Evolutionary conservation across 2,888 invertebrate genomes (phyloP), one percentile per base, ranked within the genome.

Genomic region (Phengaris alcon): DNA sequence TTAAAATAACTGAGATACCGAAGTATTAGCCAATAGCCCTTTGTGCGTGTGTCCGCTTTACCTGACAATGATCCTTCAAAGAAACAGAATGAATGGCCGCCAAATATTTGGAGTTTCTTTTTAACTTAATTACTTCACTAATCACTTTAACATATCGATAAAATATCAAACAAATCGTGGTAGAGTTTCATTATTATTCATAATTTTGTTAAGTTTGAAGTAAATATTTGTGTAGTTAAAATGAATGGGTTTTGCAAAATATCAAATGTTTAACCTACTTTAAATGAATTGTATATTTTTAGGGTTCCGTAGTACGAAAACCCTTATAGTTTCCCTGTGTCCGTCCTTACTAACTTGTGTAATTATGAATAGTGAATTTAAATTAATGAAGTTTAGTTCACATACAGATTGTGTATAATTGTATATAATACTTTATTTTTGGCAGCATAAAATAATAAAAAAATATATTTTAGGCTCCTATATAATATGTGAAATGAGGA

Each of bases 61-160:
- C 74, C 74, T 74, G 74, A 74, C 59, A 74, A 64, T 74, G 74
- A 46, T 64, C 74, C 74, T 74, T 74, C 74, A 64, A 74, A 64
- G 74, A 74, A 74, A 64, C 57, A 48, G 74, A 64, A 64, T 74
- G 64, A 64, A 64, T 64, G 64, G 64, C 4, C 64, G 6, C 12
- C 44, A 7, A 44, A 64, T 64, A 35, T 64, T 64, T 64, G 64
- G 64, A 64, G 35, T 12, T 64, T 64, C 35, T 64, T 64, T 5
- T 64, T 44, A 55, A 55, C 9, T 52, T 52, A 10, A 52, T 52
- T 52, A 52, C 52, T 64, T 12, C 12, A 15, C 13, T 5, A 35
- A 35, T 35, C 35, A 35, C 35, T 3, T 35, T 3, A 22, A 22
- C 22, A 22, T 22, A 35, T 35, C 4, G 35, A 35, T 64, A 44